Evolutionary conservation across 2,888 invertebrate genomes (phyloP), one percentile per base, ranked within the genome.

Genomic region (Nephrocerus scutellatus): DNA sequence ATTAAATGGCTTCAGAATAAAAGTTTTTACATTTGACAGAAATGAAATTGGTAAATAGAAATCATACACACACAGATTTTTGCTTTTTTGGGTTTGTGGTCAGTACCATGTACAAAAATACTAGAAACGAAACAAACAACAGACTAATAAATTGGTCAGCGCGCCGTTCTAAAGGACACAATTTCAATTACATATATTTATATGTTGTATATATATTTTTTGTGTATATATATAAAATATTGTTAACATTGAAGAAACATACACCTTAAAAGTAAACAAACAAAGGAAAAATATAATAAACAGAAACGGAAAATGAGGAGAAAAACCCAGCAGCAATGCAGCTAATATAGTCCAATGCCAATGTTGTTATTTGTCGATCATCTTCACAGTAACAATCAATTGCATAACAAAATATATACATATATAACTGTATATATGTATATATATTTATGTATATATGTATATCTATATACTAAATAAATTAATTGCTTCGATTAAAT

Each of bases 401-500:
- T 33, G 30, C 21, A 37, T 13, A 33, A 29, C 18, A 26, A 36
- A 14, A 26, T 6, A 26, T 6, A n/a, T 26, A 26, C 14, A 26
- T 26, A 18, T 24, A 30, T 30, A 34, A 14, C 24, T 21, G 15
- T 31, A 28, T 28, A 26, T 34, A 29, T 37, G 23, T 25, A 32
- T 21, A 19, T 32, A 13, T 32, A 30, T 26, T 36, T 44, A 30
- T 25, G 23, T 21, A 23, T 30, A 24, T 29, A 35, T 21, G 13
- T 29, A 38, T 13, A 34, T 26, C 22, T 29, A 22, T 43, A 21
- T 19, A 31, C 39, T 49, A 50, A 50, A 36, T 2, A 48, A 48
- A 53, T 44, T 49, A 52, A 30, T 10, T 25, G 26, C 26, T 22
- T 22, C n/a, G 41, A 44, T 49, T 46, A 49, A 41, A 43, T 47